These are phyloP conservation scores for Seriola rivoliana DNA, from an alignment of 2,113 vertebrate genomes.

Conservation along the genomic window DNA sequence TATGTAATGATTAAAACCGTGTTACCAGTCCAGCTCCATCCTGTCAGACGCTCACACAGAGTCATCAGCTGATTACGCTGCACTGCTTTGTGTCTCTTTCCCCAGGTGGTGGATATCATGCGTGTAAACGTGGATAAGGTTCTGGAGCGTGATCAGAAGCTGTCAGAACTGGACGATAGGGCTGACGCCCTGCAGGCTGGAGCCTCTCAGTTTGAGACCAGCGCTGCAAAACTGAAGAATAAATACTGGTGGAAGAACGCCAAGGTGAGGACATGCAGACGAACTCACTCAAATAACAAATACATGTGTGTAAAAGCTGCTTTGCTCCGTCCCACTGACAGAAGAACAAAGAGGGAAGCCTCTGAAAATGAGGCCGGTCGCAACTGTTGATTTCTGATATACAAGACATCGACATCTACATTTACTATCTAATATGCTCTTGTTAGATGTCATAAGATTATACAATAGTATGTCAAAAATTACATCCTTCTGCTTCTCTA, in stretches of 20 bases:
- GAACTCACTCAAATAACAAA: background rate
- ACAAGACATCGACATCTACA: background rate
- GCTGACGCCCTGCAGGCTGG: slow-evolving; percentile 88
- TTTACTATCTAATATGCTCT: background rate
- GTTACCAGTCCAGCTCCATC: background rate
- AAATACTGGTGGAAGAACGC: slow-evolving; percentile 98
- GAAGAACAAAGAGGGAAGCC: background rate
- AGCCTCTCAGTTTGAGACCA: slow-evolving; percentile 98
- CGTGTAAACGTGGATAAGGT: slow-evolving; percentile 98
- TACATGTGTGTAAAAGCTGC: background rate
- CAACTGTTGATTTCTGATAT: background rate
- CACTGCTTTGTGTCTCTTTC: slow-evolving; percentile 8
- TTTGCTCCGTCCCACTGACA: background rate
- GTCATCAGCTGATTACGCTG: background rate
- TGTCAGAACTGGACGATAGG: slow-evolving; percentile 90
- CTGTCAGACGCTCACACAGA: background rate
- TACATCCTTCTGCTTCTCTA: slow-evolving; percentile 10
- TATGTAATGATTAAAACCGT: background rate
- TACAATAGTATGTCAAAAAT: background rate
- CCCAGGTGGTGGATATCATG: slow-evolving; percentile 97
- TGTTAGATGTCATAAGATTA: background rate
- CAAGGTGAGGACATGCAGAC: slow-evolving; percentile 85
- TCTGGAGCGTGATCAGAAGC: slow-evolving; percentile 96
- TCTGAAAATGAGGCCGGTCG: background rate
- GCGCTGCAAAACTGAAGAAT: slow-evolving; percentile 94